Percentiles rank a stretch among this genome's conserved stretches.
Evolutionary conservation across 2,797 vertebrate species (phyloP).

Genomic region (Manis javanica): DNA sequence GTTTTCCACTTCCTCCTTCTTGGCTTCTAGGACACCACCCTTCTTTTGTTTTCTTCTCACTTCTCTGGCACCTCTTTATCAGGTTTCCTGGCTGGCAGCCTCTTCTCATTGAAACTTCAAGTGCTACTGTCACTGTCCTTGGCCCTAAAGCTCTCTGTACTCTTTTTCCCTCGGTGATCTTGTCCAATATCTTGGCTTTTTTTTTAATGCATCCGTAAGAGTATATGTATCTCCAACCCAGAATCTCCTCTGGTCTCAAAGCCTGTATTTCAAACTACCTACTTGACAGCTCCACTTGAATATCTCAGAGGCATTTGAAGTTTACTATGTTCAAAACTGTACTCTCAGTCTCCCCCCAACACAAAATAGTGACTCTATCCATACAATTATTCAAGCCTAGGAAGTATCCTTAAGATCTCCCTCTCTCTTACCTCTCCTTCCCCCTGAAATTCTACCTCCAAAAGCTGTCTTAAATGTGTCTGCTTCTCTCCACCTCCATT

Average conservation of each 20-base stretch:
- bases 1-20: background rate
- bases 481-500: background rate
- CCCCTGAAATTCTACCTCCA: background rate
- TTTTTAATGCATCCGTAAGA: background rate
- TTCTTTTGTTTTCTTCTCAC: conserved; percentile 5
- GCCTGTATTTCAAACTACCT: background rate
- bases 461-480: background rate
- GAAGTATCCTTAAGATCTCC: background rate
- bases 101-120: background rate
- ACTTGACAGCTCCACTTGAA: background rate
- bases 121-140: background rate
- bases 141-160: background rate
- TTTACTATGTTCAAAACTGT: background rate
- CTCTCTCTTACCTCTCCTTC: background rate
- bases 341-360: background rate
- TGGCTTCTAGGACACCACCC: background rate
- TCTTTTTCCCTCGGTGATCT: background rate
- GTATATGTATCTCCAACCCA: background rate
- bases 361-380: conserved; percentile 5
- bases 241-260: background rate
- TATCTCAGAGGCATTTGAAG: conserved; percentile 32
- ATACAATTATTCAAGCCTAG: background rate
- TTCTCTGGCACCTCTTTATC: conserved; percentile 48
- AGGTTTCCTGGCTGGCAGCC: background rate
- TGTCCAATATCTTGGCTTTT: background rate